Percentiles rank a stretch among this genome's conserved stretches.
Conservation (phyloP, 2,113 vertebrate species). For the Sinocyclocheilus anshuiensis region DNA sequence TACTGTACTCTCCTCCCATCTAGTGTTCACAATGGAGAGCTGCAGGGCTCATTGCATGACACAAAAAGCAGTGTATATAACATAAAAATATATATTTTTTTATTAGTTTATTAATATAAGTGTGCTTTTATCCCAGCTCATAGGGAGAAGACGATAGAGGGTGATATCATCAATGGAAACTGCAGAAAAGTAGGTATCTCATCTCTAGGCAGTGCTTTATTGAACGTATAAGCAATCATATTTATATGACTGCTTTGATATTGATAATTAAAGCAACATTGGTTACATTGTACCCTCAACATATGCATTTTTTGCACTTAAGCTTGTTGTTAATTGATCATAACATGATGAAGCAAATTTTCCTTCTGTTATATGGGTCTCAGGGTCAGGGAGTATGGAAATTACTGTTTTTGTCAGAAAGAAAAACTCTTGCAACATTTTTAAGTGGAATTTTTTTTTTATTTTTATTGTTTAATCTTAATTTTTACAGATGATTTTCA, state of each 20-base stretch:
- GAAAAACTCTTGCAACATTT: too few species aligned
- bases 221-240: not conserved
- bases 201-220: not conserved
- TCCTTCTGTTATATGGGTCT: not conserved
- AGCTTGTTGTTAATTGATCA: not conserved
- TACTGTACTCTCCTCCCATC: slow-evolving; percentile 40
- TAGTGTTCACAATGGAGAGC: slow-evolving; percentile 22
- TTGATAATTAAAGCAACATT: not conserved
- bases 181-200: slow-evolving; percentile 78
- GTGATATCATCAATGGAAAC: slow-evolving; percentile 66
- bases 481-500: not conserved
- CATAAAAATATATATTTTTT: not conserved
- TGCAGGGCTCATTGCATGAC: not conserved
- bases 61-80: not conserved
- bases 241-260: not conserved
- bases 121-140: slow-evolving; percentile 64
- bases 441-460: too few species aligned
- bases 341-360: not conserved
- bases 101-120: not conserved
- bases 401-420: too few species aligned
- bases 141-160: slow-evolving; percentile 72
- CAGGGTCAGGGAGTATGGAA: not conserved
- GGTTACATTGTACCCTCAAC: not conserved
- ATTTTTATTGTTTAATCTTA: too few species aligned
- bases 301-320: not conserved